These are phyloP conservation scores for Sternarchorhynchus goeldii DNA, from an alignment of 2,797 vertebrate genomes.

Conservation along the genomic window DNA sequence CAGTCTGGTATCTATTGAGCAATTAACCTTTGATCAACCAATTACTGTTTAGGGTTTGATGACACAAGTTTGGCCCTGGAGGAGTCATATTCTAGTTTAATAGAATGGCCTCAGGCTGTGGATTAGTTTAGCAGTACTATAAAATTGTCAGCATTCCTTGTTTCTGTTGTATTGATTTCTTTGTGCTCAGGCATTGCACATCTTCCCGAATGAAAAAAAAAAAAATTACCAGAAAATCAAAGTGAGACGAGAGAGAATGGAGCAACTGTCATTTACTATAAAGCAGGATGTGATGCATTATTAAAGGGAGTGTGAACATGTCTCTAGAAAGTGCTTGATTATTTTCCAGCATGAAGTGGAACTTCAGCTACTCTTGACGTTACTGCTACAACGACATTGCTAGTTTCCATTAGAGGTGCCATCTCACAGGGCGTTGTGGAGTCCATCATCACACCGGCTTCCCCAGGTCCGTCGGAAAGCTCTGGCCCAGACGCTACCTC, in stretches of 20 bases:
- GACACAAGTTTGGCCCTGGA: slow-evolving; percentile 74
- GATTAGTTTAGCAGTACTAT: slow-evolving; percentile 69
- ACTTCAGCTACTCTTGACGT: slow-evolving; percentile 45
- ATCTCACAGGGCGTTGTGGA: slow-evolving; percentile 52
- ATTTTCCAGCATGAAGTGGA: slow-evolving; percentile 44
- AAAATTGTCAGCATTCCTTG: slow-evolving; percentile 65
- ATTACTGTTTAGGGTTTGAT: slow-evolving; percentile 77
- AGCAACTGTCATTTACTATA: slow-evolving; percentile 45
- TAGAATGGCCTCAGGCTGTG: slow-evolving; percentile 66
- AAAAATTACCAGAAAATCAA: slow-evolving; percentile 49
- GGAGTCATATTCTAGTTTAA: slow-evolving; percentile 74
- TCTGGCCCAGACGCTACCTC: slow-evolving; percentile 39
- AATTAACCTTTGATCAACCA: slow-evolving; percentile 84
- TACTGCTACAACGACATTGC: slow-evolving; percentile 37
- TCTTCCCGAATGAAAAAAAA: slow-evolving; percentile 56
- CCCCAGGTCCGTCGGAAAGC: slow-evolving; percentile 45
- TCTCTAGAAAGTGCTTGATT: slow-evolving; percentile 41
- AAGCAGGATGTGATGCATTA: slow-evolving; percentile 47
- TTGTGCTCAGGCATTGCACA: slow-evolving; percentile 54
- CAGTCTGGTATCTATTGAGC: slow-evolving; percentile 72
- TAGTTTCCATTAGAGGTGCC: slow-evolving; percentile 43
- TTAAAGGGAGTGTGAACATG: slow-evolving; percentile 36
- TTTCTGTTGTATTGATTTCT: slow-evolving; percentile 70
- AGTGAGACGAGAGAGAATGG: slow-evolving; percentile 30
- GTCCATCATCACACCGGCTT: slow-evolving; percentile 39